Conservation (phyloP, 2,888 invertebrate species). For the Schizaphis graminum region DNA sequence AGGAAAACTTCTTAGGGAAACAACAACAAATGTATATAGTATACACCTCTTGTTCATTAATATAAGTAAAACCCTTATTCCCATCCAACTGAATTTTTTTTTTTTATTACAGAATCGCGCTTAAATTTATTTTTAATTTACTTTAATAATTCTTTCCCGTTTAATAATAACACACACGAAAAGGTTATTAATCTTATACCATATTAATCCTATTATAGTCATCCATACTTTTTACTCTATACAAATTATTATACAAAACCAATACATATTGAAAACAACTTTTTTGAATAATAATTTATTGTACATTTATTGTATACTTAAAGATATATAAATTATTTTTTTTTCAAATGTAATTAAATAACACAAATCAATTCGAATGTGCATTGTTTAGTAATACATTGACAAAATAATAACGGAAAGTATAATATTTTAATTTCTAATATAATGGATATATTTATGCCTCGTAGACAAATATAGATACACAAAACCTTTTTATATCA, state of each 20-base stretch:
- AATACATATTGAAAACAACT: background rate
- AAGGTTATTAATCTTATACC: background rate
- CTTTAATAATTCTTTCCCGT: background rate
- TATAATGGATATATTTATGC: background rate
- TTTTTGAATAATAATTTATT: background rate
- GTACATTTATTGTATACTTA: too few species aligned
- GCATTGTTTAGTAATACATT: background rate
- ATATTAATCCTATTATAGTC: background rate
- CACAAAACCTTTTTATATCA: background rate
- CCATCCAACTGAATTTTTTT: background rate
- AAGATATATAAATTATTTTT: background rate
- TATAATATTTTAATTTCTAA: background rate
- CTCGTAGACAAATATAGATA: background rate
- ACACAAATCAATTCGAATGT: background rate
- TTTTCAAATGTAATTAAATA: background rate
- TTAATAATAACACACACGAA: background rate
- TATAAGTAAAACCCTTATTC: background rate
- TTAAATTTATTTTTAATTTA: background rate
- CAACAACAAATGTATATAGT: background rate
- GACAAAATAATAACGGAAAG: background rate
- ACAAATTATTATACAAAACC: background rate
- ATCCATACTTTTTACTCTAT: background rate
- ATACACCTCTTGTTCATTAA: background rate
- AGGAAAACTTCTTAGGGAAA: background rate
- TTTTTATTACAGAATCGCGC: background rate